Conservation (phyloP, 2,888 invertebrate species). For the Andrena marginata region DNA sequence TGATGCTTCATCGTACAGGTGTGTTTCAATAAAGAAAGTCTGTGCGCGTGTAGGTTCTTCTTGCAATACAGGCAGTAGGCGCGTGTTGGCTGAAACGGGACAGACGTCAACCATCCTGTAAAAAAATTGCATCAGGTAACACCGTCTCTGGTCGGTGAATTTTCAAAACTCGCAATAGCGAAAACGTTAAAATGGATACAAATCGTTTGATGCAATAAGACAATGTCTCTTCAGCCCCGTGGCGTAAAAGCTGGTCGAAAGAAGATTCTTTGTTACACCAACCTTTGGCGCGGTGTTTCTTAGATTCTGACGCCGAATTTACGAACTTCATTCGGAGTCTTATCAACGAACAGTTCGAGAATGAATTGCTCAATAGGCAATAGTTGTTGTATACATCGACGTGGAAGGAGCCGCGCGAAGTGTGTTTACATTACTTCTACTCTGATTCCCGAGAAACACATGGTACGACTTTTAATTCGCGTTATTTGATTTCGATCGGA, state of each 20-base stretch:
- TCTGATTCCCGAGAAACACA: background rate
- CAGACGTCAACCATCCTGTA: conserved; percentile 87
- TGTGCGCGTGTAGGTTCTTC: conserved; percentile 87
- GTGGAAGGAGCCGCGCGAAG: background rate
- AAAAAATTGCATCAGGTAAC: background rate
- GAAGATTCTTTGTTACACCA: too few relatives aligned
- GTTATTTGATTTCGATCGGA: background rate
- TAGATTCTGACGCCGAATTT: too few relatives aligned
- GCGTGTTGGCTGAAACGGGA: conserved; percentile 86
- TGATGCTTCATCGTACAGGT: conserved; percentile 88
- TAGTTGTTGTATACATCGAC: background rate
- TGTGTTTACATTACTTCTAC: background rate
- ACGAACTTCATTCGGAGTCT: too few relatives aligned
- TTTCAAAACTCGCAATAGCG: too few relatives aligned
- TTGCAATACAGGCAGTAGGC: conserved; percentile 87
- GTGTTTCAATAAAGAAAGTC: conserved; percentile 87
- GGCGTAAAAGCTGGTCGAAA: too few relatives aligned
- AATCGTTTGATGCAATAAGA: background rate
- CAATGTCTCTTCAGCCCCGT: background rate
- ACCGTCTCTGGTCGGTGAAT: background rate
- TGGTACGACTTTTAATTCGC: background rate
- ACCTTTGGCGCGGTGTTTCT: too few relatives aligned
- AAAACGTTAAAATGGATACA: background rate
- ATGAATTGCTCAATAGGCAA: too few relatives aligned
- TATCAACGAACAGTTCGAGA: too few relatives aligned